Evolutionary conservation across 2,113 vertebrate genomes (phyloP), one percentile per base, ranked within the genome.

Genomic region (Xiphophorus maculatus): DNA sequence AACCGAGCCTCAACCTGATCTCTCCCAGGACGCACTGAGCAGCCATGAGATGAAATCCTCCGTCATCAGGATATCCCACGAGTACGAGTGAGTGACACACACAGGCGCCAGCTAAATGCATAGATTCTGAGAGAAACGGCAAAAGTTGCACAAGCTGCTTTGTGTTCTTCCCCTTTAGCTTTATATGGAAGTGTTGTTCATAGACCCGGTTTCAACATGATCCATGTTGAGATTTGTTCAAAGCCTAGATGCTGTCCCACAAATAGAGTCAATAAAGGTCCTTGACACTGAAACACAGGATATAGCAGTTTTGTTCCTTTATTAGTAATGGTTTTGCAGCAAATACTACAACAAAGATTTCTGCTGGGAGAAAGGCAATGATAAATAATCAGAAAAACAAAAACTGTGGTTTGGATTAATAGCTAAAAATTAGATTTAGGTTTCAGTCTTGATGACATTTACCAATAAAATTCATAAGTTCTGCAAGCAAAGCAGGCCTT

Each of bases 1-100:
- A 95, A 90, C 93, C 28, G 97, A 99, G 86, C 94, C 94, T 33
- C 95, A 91, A 76, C 82, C 92, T 0, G 95, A 97, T 84, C 89
- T 87, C 11, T 0, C 19, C 35, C 86, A 85, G 54, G 90, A 92
- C 63, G 58, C 64, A 30, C 95, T 95, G 84, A 93, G 93, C 81
- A 93, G 94, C 82, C 96, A 96, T 69, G 96, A 97, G 90, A 92
- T 97, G 87, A 96, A 96, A 51, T 95, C 96, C 77, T 94, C 96
- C 9, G 73, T 96, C 89, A 96, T 97, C 93, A 96, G 94, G 77
- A 95, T 95, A 74, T 62, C 76, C 8, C 82, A 77, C 0, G 81
- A 86, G 40, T 93, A 91, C 15, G 90, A 98, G 98, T 98, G 94
- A 98, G 97, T 96, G 30, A 5, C n/a, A 33, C 48, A 7, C 2